These are phyloP conservation scores for Automeris io DNA, from an alignment of 2,888 invertebrate species.

Conservation along the genomic window DNA sequence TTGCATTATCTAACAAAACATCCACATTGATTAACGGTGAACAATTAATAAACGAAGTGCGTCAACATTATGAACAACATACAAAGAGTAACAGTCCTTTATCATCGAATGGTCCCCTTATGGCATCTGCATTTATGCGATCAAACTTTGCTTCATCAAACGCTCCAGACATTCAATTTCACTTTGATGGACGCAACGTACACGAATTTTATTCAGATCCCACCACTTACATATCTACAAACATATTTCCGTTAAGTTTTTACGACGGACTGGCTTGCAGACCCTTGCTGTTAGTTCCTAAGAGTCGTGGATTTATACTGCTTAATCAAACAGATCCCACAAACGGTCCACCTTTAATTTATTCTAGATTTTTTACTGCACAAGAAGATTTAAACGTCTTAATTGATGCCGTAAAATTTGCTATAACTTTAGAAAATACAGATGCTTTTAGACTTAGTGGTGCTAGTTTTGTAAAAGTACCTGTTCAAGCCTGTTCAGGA, in stretches of 20 bases:
- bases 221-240: constrained; percentile 57
- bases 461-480: constrained; percentile 71
- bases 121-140: constrained; percentile 78
- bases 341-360: constrained; percentile 83
- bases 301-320: constrained; percentile 78
- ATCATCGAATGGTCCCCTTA: constrained; percentile 71
- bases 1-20: constrained; percentile 70
- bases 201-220: constrained; percentile 78
- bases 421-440: constrained; percentile 76
- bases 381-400: constrained; percentile 79
- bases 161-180: constrained; percentile 81
- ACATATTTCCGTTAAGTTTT: constrained; percentile 76
- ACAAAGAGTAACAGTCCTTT: constrained; percentile 69
- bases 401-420: constrained; percentile 78
- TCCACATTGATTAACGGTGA: constrained; percentile 58
- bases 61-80: constrained; percentile 51
- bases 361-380: constrained; percentile 81
- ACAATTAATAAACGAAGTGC: constrained; percentile 56
- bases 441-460: constrained; percentile 76
- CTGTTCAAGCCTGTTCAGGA: constrained; percentile 76
- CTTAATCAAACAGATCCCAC: constrained; percentile 83
- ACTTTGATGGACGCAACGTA: constrained; percentile 78
- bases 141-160: constrained; percentile 62
- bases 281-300: constrained; percentile 79
- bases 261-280: constrained; percentile 79